These are phyloP conservation scores for Cladorhizidae sp. DNA, from an alignment of 37 sponge, comb jelly and placozoan species.

Conservation along the genomic window DNA sequence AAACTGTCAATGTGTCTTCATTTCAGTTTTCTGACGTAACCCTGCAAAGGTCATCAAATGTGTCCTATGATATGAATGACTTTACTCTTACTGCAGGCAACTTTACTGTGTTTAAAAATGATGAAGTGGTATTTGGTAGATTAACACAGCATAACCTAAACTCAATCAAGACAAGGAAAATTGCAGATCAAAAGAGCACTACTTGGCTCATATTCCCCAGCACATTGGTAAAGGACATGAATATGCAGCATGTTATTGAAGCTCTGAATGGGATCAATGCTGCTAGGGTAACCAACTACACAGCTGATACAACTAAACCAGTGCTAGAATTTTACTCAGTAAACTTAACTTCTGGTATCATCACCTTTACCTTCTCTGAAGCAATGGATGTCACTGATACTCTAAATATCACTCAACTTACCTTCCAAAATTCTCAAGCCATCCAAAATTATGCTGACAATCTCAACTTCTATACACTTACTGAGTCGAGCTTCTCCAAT, in stretches of 20 bases:
- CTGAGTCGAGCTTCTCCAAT: slow-evolving; percentile 18
- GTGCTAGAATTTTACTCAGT: slow-evolving; percentile 43
- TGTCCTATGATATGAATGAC: slow-evolving; percentile 13
- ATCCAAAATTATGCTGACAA: slow-evolving; percentile 1
- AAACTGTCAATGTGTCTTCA: slow-evolving; percentile 85
- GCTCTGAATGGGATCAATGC: slow-evolving; percentile 67
- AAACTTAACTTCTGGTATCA: slow-evolving; percentile 48
- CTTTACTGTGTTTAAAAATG: slow-evolving; percentile 30
- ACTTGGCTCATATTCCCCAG: slow-evolving; percentile 77
- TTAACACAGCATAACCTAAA: slow-evolving; percentile 74
- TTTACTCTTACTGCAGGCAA: slow-evolving; percentile 69
- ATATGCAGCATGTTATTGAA: slow-evolving; percentile 42
- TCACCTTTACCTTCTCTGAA: slow-evolving; percentile 74
- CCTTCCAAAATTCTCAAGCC: slow-evolving; percentile 52
- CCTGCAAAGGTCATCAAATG: slow-evolving; percentile 65
- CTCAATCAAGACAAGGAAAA: slow-evolving; percentile 69
- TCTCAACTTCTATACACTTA: slow-evolving; percentile 55
- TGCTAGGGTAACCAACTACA: slow-evolving; percentile 52
- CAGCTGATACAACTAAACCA: slow-evolving; percentile 74
- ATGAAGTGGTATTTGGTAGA: slow-evolving; percentile 39
- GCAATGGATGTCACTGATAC: slow-evolving; percentile 68
- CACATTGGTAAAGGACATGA: slow-evolving; percentile 70
- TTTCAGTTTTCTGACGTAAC: slow-evolving; percentile 64
- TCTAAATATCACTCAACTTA: slow-evolving; percentile 29
- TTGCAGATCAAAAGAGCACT: slow-evolving; percentile 55